A percentile compares a stretch with the other conserved stretches of the same genome.
These are phyloP conservation scores for Hypercompe scribonia DNA, from an alignment of 2,888 invertebrate species.

Conservation along the genomic window DNA sequence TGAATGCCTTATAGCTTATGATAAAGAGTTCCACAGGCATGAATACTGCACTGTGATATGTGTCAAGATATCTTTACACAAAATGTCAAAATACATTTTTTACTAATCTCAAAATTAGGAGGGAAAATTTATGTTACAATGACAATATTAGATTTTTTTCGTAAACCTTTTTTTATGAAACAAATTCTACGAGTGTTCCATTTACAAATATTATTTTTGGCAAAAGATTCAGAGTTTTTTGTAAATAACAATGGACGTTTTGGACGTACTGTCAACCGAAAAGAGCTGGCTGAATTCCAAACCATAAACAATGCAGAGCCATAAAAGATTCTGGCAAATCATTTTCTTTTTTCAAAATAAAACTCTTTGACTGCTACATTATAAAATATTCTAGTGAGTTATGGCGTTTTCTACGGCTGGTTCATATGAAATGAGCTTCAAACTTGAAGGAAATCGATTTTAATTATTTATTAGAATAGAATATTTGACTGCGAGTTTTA, in stretches of 20 bases:
- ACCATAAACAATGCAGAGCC: neutral
- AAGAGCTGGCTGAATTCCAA: neutral
- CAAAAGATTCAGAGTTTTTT: neutral
- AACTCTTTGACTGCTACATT: neutral
- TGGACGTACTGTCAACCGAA: neutral
- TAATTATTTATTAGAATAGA: neutral
- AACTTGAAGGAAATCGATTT: neutral
- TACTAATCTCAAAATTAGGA: neutral
- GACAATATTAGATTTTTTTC: too few relatives aligned
- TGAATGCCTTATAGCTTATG: too few relatives aligned
- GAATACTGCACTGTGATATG: too few relatives aligned
- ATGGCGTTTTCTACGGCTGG: neutral
- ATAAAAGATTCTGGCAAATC: neutral
- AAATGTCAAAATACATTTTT: too few relatives aligned
- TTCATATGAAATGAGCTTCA: slow-evolving; percentile 1
- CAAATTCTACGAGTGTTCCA: neutral
- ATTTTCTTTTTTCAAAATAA: neutral
- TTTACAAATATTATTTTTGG: neutral
- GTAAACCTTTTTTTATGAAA: neutral
- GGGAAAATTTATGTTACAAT: neutral
- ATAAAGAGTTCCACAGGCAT: too few relatives aligned
- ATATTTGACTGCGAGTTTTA: neutral
- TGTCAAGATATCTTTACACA: too few relatives aligned
- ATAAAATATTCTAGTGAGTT: neutral
- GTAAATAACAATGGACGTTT: neutral